Conservation (phyloP, 2,888 invertebrate genomes). For the Lepidocyrtinus sp. region DNA sequence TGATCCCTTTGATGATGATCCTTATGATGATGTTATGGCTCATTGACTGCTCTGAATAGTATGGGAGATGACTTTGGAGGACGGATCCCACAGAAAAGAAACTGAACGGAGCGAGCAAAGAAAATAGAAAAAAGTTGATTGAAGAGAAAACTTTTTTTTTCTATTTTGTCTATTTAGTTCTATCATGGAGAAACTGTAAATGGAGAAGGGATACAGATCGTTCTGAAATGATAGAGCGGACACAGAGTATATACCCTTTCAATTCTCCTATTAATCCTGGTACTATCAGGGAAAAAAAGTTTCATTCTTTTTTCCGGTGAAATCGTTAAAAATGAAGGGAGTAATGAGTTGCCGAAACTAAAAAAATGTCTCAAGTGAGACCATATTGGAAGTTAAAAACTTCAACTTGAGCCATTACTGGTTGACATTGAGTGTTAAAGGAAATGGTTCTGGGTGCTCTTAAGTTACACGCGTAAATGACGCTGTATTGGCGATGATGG, state of each 20-base stretch:
- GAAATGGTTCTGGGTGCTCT: background rate
- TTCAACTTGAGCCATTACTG: too few relatives aligned
- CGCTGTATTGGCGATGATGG: background rate
- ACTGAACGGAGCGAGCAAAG: constrained; percentile 4
- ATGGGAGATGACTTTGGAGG: constrained; percentile 42
- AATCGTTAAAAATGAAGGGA: background rate
- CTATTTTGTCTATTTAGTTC: background rate
- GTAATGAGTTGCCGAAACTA: background rate
- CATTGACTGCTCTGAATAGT: constrained; percentile 46
- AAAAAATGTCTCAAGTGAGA: too few relatives aligned
- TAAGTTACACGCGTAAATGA: background rate
- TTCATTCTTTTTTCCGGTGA: background rate
- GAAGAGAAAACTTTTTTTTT: constrained; percentile 34
- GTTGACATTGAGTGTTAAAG: background rate
- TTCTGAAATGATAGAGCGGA: too few relatives aligned
- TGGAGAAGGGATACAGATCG: background rate
- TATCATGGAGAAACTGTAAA: too few relatives aligned
- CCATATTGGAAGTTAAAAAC: too few relatives aligned
- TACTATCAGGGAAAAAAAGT: too few relatives aligned
- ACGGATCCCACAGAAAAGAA: background rate
- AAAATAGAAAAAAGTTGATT: constrained; percentile 36
- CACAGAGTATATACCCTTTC: background rate
- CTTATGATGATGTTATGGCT: constrained; percentile 48
- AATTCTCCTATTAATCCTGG: background rate
- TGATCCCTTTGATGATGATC: constrained; percentile 50